These are phyloP conservation scores for Neelides sp. DNA, from an alignment of 1,140 invertebrate species.

Conservation along the genomic window DNA sequence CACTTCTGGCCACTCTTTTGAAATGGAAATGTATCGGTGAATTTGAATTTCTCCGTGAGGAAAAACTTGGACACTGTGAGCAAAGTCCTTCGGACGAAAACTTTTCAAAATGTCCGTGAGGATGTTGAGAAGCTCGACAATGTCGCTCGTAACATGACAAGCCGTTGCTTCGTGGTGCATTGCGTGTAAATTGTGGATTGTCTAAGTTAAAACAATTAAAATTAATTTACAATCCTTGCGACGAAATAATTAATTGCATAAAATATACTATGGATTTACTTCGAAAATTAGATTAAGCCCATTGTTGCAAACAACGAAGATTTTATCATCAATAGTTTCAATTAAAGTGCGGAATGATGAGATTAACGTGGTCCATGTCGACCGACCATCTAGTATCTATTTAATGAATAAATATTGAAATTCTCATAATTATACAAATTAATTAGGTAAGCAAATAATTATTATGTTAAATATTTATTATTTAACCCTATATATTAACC, in stretches of 20 bases:
- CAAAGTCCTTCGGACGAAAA: conserved; percentile 28
- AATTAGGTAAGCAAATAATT: neutral
- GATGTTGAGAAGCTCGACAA: conserved; percentile 67
- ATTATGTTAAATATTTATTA: neutral
- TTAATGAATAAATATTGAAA: conserved; percentile 11
- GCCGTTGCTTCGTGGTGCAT: conserved; percentile 89
- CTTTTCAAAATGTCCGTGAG: conserved; percentile 36
- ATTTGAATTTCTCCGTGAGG: conserved; percentile 33
- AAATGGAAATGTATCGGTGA: conserved; percentile 34
- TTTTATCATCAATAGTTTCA: conserved; percentile 73
- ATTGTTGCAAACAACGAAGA: conserved; percentile 74
- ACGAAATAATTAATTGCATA: conserved; percentile 9
- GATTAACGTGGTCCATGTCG: conserved; percentile 78
- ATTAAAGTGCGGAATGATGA: conserved; percentile 73
- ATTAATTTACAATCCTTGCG: neutral
- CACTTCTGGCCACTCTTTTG: conserved; percentile 72
- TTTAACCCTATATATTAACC: neutral
- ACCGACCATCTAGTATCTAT: conserved; percentile 62
- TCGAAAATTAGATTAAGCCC: conserved; percentile 78
- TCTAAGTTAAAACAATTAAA: conserved; percentile 40
- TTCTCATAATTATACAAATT: neutral
- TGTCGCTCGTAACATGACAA: conserved; percentile 68
- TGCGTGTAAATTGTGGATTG: conserved; percentile 75
- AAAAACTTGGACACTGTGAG: conserved; percentile 18
- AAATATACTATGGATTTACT: conserved; percentile 38